A percentile compares a stretch with the other conserved stretches of the same genome.
phyloP scores from a whole-genome alignment of 2,888 invertebrate species.

The Drosophila multiciliata region DNA sequence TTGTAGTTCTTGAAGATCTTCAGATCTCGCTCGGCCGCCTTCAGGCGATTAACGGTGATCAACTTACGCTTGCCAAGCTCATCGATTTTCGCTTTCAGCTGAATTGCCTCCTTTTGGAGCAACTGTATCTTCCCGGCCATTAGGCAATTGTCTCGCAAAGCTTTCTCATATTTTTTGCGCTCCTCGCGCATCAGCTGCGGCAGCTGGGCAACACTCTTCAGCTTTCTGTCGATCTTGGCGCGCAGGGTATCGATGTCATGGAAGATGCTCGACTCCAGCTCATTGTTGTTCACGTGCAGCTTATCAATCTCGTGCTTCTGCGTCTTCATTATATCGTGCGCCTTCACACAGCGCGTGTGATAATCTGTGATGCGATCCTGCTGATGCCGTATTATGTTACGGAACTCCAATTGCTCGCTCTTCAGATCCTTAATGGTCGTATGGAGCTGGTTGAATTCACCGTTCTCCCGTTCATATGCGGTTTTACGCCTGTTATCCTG shows the following conservation, averaged over 20 bases:
- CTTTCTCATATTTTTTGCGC: constrained; percentile 79
- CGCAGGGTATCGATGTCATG: constrained; percentile 79
- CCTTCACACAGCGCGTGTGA: constrained; percentile 81
- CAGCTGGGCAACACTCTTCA: constrained; percentile 78
- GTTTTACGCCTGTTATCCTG: constrained; percentile 50
- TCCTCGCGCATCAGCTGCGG: constrained; percentile 81
- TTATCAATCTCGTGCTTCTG: constrained; percentile 83
- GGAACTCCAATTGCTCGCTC: constrained; percentile 81
- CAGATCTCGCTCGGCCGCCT: constrained; percentile 79
- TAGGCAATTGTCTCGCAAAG: constrained; percentile 75
- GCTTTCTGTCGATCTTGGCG: constrained; percentile 79
- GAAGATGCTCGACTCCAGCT: constrained; percentile 81
- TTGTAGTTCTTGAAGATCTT: constrained; percentile 83
- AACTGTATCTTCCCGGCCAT: constrained; percentile 75
- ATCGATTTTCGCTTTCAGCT: constrained; percentile 78
- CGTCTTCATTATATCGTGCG: constrained; percentile 83
- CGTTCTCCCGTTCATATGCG: constrained; percentile 13
- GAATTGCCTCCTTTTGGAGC: constrained; percentile 71
- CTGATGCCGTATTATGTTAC: constrained; percentile 82
- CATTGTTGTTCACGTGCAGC: constrained; percentile 78
- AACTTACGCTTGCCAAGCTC: constrained; percentile 77
- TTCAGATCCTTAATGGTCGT: constrained; percentile 72
- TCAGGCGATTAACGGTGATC: constrained; percentile 74
- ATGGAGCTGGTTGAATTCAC: constrained; percentile 63
- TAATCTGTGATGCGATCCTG: constrained; percentile 81